These are phyloP conservation scores for Rhagium mordax DNA, from an alignment of 2,888 invertebrate species.

Conservation along the genomic window DNA sequence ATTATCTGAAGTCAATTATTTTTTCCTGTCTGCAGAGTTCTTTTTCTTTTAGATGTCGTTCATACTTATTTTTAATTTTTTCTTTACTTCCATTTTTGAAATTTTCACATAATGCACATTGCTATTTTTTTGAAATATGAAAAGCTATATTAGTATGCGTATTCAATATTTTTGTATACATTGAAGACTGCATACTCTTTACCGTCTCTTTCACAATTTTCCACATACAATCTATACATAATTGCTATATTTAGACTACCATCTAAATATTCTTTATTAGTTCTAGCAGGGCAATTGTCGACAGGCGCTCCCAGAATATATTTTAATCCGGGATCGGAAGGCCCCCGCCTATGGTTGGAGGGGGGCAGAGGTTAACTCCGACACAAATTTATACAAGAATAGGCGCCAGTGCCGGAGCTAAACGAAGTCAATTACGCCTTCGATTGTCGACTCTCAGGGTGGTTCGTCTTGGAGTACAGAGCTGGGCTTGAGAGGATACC, in stretches of 20 bases:
- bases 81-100: constrained; percentile 8
- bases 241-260: not conserved
- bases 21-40: not conserved
- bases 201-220: not conserved
- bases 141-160: constrained; percentile 4
- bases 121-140: constrained; percentile 13
- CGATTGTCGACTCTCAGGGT: too few species aligned
- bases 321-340: too few species aligned
- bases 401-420: too few species aligned
- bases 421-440: too few species aligned
- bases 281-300: not conserved
- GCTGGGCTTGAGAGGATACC: too few species aligned
- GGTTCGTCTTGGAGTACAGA: too few species aligned
- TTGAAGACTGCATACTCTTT: not conserved
- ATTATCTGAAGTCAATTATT: not conserved
- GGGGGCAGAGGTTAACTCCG: too few species aligned
- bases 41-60: not conserved
- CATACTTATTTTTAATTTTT: constrained; percentile 12
- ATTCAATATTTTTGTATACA: not conserved
- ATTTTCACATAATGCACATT: constrained; percentile 13
- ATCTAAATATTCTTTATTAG: not conserved
- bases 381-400: too few species aligned
- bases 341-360: too few species aligned
- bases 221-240: not conserved
- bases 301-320: too few species aligned